These are phyloP conservation scores for Lingula anatina DNA, from an alignment of 2,888 invertebrate genomes.

Conservation along the genomic window DNA sequence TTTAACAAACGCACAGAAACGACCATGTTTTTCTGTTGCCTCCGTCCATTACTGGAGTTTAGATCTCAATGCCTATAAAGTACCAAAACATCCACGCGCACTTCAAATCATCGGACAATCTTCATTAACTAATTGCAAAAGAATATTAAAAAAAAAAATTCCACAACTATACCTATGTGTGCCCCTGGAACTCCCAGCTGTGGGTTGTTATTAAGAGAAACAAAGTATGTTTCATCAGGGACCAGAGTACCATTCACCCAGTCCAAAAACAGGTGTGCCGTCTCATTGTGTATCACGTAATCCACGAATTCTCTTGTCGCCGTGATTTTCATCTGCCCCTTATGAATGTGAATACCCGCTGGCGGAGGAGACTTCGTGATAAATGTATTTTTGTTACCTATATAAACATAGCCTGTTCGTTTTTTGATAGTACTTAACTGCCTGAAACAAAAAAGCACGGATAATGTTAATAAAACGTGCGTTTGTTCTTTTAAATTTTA, in stretches of 20 bases:
- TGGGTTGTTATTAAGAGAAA: conserved; percentile 31
- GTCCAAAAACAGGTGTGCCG: conserved; percentile 17
- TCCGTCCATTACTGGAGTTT: too few relatives aligned
- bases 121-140: too few relatives aligned
- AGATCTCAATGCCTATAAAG: too few relatives aligned
- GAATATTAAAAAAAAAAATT: too few relatives aligned
- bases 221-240: conserved; percentile 40
- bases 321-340: conserved; percentile 31
- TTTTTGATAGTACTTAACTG: neutral
- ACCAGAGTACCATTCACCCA: conserved; percentile 29
- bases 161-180: conserved; percentile 18
- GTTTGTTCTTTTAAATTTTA: too few relatives aligned
- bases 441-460: too few relatives aligned
- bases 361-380: conserved; percentile 18
- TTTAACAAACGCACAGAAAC: too few relatives aligned
- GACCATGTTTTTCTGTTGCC: too few relatives aligned
- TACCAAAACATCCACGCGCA: too few relatives aligned
- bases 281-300: conserved; percentile 19
- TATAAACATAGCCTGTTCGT: conserved; percentile 8
- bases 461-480: too few relatives aligned
- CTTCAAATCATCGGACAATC: too few relatives aligned
- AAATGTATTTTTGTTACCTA: conserved; percentile 10
- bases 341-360: conserved; percentile 19
- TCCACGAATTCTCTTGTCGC: conserved; percentile 28
- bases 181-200: conserved; percentile 28